phyloP scores from a whole-genome alignment of 2,888 invertebrate species.

The Bembecia ichneumoniformis region DNA sequence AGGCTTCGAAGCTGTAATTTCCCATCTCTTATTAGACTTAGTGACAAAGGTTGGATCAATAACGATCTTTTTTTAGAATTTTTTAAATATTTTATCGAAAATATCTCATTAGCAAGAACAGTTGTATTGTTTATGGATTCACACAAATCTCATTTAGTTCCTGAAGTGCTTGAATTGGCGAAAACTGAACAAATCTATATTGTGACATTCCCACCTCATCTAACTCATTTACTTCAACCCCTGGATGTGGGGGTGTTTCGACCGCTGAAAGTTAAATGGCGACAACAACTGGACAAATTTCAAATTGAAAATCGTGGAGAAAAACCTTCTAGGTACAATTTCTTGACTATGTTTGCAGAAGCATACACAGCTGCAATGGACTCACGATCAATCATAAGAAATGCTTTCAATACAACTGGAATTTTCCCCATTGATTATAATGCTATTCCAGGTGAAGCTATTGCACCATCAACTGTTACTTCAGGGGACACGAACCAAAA shows the following conservation, averaged over 20 bases:
- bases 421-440: slow-evolving; percentile 1
- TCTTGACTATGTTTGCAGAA: slow-evolving; percentile 1
- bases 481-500: not conserved
- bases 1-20: not conserved
- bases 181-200: slow-evolving; percentile 1
- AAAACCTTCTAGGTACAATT: slow-evolving; percentile 4
- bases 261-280: slow-evolving; percentile 2
- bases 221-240: slow-evolving; percentile 3
- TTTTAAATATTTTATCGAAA: not conserved
- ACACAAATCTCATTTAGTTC: slow-evolving; percentile 1
- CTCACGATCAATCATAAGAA: not conserved
- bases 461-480: slow-evolving; percentile 3
- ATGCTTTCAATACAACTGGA: not conserved
- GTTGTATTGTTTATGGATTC: slow-evolving; percentile 3
- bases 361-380: slow-evolving; percentile 2
- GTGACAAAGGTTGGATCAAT: not conserved
- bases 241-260: slow-evolving; percentile 2
- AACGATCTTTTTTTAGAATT: not conserved
- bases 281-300: slow-evolving; percentile 1
- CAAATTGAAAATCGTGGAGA: slow-evolving; percentile 3
- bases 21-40: not conserved
- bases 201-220: slow-evolving; percentile 1
- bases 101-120: not conserved
- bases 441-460: slow-evolving; percentile 2
- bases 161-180: slow-evolving; percentile 1